Evolutionary conservation across 2,888 invertebrate genomes (phyloP).

Genomic region (Merodon equestris): DNA sequence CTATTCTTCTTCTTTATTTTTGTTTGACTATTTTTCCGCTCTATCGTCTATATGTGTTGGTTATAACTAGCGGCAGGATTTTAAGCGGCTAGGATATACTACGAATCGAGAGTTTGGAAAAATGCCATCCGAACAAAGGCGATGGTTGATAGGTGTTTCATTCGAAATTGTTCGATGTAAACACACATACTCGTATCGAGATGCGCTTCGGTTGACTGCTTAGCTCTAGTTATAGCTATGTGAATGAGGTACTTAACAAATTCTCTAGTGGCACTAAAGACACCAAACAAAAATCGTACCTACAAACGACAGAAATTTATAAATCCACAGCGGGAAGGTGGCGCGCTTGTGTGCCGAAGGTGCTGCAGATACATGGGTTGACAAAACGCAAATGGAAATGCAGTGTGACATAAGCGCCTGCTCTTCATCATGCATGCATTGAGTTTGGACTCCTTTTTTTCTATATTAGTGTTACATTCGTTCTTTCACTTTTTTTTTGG

Average conservation of each 20-base stretch:
- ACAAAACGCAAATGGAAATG: slow-evolving; percentile 51
- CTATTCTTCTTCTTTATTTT: slow-evolving; percentile 3
- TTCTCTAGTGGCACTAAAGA: slow-evolving; percentile 67
- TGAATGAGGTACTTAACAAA: slow-evolving; percentile 64
- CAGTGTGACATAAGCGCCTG: slow-evolving; percentile 67
- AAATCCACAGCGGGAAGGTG: slow-evolving; percentile 8
- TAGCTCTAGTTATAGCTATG: slow-evolving; percentile 27
- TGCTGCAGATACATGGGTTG: not conserved
- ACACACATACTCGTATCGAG: slow-evolving; percentile 16
- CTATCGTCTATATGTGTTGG: slow-evolving; percentile 2
- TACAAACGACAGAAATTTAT: slow-evolving; percentile 7
- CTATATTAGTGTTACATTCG: slow-evolving; percentile 29
- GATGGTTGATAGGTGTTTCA: slow-evolving; percentile 16
- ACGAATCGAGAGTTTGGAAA: slow-evolving; percentile 48
- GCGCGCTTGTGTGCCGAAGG: not conserved
- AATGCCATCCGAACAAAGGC: slow-evolving; percentile 30
- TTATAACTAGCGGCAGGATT: slow-evolving; percentile 44
- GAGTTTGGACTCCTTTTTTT: slow-evolving; percentile 58
- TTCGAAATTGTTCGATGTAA: not conserved
- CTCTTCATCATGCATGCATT: slow-evolving; percentile 63
- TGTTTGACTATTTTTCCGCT: slow-evolving; percentile 6
- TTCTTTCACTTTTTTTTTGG: no score
- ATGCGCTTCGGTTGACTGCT: slow-evolving; percentile 4
- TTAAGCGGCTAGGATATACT: slow-evolving; percentile 33
- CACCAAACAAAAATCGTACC: slow-evolving; percentile 61